Base-by-base conservation (phyloP, 2,888 invertebrate genomes). In the Cephus sareptanus region DNA sequence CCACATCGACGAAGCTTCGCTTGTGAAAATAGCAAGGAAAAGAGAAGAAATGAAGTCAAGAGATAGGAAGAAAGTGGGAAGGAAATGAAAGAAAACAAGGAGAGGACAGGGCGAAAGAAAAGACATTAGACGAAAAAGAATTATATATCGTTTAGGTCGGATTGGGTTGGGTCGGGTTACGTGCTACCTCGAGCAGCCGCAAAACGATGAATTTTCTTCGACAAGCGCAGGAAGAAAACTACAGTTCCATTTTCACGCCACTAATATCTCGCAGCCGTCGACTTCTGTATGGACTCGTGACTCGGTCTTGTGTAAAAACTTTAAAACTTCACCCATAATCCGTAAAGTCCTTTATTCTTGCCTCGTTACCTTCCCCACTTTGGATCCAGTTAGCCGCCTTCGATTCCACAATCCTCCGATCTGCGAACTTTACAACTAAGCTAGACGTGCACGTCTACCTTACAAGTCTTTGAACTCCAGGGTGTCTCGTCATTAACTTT, bases 11-110 rank as follows among this genome's bases (percentile, higher is more conserved):
- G 71, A 23, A 56, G 40, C 23, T 56, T 56, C 9, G 40, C 40
- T 56, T 56, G 40, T 23, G 15, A 56, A 23, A 56, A 56, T 56
- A 56, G 40, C 6, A 56, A 23, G 40, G 15, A 6, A 56, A 35
- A 3, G 34, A 34, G 34, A 35, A 35, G 0, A 12, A 35, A 23
- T 23, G 6, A 23, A 56, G 23, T 40, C 4, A 35, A 74, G 74
- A 73, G 77, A 74, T 69, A 34, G 77, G 35, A 74, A 77, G 77
- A 77, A 74, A 74, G 77, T 73, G 69, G 13, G 34, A 37, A 34
- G 11, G 68, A 74, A 74, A 12, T 73, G 33, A 23, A 23, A 34
- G 68, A 74, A 56, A 56, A 23, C 40, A 40, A 40, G 40, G 40
- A 23, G 23, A 23, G 40, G 23, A 23, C 40, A 9, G 23, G 6